These are phyloP conservation scores for Mamestra configurata DNA, from an alignment of 1,140 invertebrate species.

Conservation along the genomic window DNA sequence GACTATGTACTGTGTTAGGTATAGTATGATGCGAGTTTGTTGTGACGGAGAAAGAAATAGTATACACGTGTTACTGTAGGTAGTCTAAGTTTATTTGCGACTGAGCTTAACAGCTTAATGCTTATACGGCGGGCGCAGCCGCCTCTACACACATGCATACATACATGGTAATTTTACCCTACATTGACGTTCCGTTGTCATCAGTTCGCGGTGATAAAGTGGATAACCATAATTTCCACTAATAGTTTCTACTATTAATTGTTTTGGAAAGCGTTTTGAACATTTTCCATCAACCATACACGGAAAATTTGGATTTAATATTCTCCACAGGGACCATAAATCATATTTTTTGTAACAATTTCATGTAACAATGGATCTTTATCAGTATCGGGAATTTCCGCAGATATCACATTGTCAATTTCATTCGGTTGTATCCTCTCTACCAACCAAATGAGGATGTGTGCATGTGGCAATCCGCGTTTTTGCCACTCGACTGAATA, in stretches of 20 bases:
- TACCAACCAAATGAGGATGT: too few relatives aligned
- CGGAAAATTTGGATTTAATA: neutral
- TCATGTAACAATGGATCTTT: neutral
- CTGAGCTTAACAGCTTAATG: too few relatives aligned
- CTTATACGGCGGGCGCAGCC: too few relatives aligned
- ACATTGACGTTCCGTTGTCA: too few relatives aligned
- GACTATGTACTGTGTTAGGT: too few relatives aligned
- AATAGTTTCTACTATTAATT: neutral
- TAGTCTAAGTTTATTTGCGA: too few relatives aligned
- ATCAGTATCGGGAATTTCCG: neutral
- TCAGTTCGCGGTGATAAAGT: neutral
- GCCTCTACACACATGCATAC: too few relatives aligned
- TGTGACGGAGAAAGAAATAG: too few relatives aligned
- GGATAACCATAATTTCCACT: neutral
- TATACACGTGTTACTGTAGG: too few relatives aligned
- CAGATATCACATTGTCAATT: neutral
- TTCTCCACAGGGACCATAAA: neutral
- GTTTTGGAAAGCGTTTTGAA: neutral
- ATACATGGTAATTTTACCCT: too few relatives aligned
- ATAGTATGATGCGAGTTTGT: too few relatives aligned
- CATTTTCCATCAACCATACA: neutral
- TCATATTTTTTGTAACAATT: neutral
- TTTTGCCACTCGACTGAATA: slow-evolving; percentile 30
- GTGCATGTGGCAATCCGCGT: too few relatives aligned
- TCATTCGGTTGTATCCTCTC: neutral